Percentiles rank a stretch among this genome's conserved stretches.
Evolutionary conservation across 2,797 vertebrate species (phyloP).

Genomic region (Halcyon leucocephala): DNA sequence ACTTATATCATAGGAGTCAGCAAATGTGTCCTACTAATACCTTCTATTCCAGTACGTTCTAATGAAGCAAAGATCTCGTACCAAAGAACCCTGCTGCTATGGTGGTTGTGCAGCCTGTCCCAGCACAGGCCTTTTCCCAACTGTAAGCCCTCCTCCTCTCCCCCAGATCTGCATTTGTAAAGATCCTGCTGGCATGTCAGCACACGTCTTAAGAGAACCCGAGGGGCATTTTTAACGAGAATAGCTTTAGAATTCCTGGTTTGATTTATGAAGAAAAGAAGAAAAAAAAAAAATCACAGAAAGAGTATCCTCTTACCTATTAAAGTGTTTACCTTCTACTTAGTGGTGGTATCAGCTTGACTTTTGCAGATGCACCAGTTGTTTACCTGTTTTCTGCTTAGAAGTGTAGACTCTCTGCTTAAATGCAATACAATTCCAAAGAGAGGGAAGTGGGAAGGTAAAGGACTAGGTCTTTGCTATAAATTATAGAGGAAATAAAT

Average conservation of each 20-base stretch:
- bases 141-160: fast-evolving
- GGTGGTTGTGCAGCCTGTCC: background rate
- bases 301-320: background rate
- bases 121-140: background rate
- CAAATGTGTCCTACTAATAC: background rate
- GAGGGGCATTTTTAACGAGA: background rate
- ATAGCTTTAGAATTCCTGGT: background rate
- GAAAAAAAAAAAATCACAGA: background rate
- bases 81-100: background rate
- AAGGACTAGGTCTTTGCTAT: background rate
- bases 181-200: background rate
- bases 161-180: background rate
- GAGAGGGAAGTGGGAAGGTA: background rate
- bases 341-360: background rate
- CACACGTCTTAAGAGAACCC: background rate
- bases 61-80: background rate
- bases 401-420: background rate
- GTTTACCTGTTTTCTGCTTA: background rate
- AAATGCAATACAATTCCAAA: background rate
- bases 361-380: background rate
- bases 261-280: slow-evolving; percentile 42
- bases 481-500: background rate
- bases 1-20: background rate
- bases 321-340: background rate
- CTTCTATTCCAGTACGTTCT: background rate